Evolutionary conservation across 2,888 invertebrate genomes (phyloP).

Genomic region (Noctua fimbriata): DNA sequence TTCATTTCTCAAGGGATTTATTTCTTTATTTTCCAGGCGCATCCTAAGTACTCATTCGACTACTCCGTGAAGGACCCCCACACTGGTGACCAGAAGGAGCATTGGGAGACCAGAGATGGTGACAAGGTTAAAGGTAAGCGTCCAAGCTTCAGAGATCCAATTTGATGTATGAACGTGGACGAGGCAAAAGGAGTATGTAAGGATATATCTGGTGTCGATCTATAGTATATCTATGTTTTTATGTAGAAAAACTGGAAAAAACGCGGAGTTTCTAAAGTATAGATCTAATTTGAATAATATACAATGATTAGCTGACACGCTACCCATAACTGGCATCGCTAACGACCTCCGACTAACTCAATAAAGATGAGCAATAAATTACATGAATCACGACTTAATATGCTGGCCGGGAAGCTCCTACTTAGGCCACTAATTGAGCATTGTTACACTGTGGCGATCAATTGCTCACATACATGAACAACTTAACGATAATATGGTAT

Average conservation of each 20-base stretch:
- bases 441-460: conserved; percentile 34
- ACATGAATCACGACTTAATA: conserved; percentile 44
- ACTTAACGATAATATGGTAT: conserved; percentile 10
- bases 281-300: neutral
- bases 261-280: neutral
- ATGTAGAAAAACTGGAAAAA: neutral
- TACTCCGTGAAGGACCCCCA: conserved; percentile 91
- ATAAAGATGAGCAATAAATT: conserved; percentile 42
- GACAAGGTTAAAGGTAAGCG: conserved; percentile 90
- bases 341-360: conserved; percentile 25
- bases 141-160: neutral
- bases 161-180: neutral
- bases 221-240: neutral
- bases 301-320: neutral
- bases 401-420: conserved; percentile 27
- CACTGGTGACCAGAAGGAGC: conserved; percentile 91
- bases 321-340: neutral
- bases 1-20: neutral
- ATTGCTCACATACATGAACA: conserved; percentile 9
- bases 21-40: conserved; percentile 81
- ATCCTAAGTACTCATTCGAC: conserved; percentile 90
- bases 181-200: neutral
- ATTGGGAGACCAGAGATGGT: conserved; percentile 91
- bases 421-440: conserved; percentile 37
- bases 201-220: too few relatives aligned